Evolutionary conservation across 2,113 vertebrate genomes (phyloP).

Genomic region (Loxodonta africana): DNA sequence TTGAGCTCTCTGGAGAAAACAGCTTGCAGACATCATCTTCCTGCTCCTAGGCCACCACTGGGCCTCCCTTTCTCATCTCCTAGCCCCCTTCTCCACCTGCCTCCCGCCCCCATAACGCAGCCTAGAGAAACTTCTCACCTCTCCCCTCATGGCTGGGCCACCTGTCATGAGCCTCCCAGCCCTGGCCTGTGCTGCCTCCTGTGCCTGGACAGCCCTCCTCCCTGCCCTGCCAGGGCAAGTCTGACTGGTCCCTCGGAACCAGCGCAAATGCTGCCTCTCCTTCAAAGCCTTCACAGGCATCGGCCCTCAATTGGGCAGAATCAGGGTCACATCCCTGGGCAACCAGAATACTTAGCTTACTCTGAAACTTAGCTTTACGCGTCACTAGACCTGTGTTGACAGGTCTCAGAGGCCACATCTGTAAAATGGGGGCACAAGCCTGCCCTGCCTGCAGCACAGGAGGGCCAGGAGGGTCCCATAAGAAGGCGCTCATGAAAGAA

Average conservation of each 20-base stretch:
- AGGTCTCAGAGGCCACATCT: not conserved
- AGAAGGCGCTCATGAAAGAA: not conserved
- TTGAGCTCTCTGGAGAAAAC: not conserved
- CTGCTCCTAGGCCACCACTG: not conserved
- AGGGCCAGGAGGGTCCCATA: not conserved
- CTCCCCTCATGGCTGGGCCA: not conserved
- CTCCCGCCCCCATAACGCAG: too few relatives aligned
- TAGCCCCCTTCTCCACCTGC: not conserved
- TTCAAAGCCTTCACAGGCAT: not conserved
- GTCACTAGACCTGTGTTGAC: not conserved
- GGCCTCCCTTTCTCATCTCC: not conserved
- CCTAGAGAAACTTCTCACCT: not conserved
- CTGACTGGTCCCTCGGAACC: fast-evolving
- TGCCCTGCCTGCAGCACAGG: not conserved
- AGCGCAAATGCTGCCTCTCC: not conserved
- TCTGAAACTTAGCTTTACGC: not conserved
- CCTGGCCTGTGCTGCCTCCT: not conserved
- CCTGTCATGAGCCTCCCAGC: not conserved
- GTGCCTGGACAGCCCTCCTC: not conserved
- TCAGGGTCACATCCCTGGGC: not conserved
- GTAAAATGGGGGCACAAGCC: not conserved
- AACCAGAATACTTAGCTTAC: not conserved
- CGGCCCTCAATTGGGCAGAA: not conserved
- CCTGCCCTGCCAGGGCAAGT: fast-evolving
- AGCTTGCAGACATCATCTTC: not conserved